A percentile compares a stretch with the other conserved stretches of the same genome.
Conservation (phyloP, 2,797 vertebrate genomes). For the Streptopelia turtur region DNA sequence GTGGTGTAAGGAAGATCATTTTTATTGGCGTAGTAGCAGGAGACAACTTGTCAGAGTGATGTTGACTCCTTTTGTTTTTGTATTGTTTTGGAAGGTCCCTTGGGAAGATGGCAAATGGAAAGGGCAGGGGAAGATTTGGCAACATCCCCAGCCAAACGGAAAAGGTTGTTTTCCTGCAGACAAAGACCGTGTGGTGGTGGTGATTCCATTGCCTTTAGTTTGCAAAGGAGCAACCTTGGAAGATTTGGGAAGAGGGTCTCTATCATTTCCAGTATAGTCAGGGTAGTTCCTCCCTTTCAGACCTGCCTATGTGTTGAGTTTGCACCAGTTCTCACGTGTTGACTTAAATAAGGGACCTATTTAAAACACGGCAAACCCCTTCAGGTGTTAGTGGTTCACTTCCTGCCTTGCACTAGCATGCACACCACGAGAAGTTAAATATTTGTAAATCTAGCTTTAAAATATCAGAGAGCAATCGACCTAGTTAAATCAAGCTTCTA, state of each 20-base stretch:
- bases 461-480: neutral
- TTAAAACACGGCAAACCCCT: neutral
- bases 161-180: neutral
- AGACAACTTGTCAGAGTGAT: conserved; percentile 63
- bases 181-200: neutral
- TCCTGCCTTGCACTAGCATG: neutral
- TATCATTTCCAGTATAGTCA: neutral
- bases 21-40: conserved; percentile 49
- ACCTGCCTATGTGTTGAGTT: neutral
- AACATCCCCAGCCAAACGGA: neutral
- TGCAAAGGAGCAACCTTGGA: neutral
- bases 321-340: neutral
- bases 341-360: neutral
- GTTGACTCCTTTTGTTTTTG: conserved; percentile 22
- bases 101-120: conserved; percentile 38
- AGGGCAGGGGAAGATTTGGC: neutral
- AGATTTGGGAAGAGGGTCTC: neutral
- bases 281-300: neutral
- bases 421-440: neutral
- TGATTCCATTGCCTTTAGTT: neutral
- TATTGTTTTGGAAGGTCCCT: conserved; percentile 29
- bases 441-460: neutral
- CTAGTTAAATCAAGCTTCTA: neutral
- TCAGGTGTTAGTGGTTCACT: neutral
- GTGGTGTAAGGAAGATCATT: conserved; percentile 50